Evolutionary conservation across 2,797 vertebrate species (phyloP), one percentile per base, ranked within the genome.

Genomic region (Ctenosaura bakeri): DNA sequence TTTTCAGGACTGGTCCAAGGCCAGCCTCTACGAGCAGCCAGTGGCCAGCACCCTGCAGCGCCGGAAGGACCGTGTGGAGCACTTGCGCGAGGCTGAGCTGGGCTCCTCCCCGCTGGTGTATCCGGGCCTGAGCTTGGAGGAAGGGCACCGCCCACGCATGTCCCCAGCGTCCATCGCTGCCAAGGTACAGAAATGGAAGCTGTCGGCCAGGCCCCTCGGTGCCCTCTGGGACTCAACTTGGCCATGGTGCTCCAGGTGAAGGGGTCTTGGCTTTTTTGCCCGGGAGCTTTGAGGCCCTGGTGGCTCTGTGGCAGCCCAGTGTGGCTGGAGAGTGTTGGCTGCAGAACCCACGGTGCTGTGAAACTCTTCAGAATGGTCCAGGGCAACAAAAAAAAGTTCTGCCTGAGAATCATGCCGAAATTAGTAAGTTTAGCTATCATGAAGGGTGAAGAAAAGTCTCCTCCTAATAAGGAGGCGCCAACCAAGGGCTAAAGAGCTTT

Each of bases 1-100:
- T 90, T 96, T 92, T 83, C 97, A 99, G 98, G 99, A 99, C 91
- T 99, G 98, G 99, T 98, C 98, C 94, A 99, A 99, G 96, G 94
- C 96, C 0, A 97, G 97, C 95, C 96, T 98, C 87, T 99, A 98
- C 0, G 98, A 99, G 95, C 98, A 98, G 42, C 96, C 98, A 0
- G 88, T 97, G 64, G 97, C 97, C 59, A 96, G 96, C 91, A 97
- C 97, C 29, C 97, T 98, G 88, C 98, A 98, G 94, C 97, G 98
- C 74, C 98, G 98, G 93, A 98, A 98, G 96, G 98, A 99, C 94
- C 97, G 98, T 0, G 94, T 97, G 89, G 98, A 99, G 92, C 98
- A 98, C 91, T 97, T 98, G 90, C 97, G 98, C 91, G 98, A 98
- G 29, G 89, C 97, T 0, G 98, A 99, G 94, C 93, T 97, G 79